Conservation (phyloP, 2,113 vertebrate genomes). For the Excalfactoria chinensis region DNA sequence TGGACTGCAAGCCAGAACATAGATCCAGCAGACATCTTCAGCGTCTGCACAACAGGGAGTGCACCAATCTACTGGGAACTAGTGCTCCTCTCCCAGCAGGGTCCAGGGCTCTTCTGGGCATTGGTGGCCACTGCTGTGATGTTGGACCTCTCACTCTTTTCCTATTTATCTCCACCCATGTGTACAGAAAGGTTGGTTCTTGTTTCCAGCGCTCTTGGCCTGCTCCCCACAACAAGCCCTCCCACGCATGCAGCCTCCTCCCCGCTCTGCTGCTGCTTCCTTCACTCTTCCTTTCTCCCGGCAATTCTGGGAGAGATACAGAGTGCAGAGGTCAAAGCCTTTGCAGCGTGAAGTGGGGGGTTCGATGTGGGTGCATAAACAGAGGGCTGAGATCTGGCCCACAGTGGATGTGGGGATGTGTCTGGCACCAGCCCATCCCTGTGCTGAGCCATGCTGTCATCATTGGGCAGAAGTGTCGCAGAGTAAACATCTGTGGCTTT, state of each 20-base stretch:
- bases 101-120: not conserved
- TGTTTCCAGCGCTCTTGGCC: not conserved
- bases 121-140: not conserved
- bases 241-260: slow-evolving; percentile 4
- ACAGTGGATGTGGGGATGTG: not conserved
- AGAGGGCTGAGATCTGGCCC: not conserved
- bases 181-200: not conserved
- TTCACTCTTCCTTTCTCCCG: slow-evolving; percentile 60
- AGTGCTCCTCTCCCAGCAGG: not conserved
- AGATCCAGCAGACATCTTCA: slow-evolving; percentile 21
- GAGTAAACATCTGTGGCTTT: not conserved
- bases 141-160: not conserved
- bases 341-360: not conserved
- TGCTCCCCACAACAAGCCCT: not conserved
- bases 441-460: not conserved
- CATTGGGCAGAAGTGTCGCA: not conserved
- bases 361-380: not conserved
- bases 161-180: not conserved
- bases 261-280: slow-evolving; percentile 37
- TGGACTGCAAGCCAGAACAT: not conserved
- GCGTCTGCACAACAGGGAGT: not conserved
- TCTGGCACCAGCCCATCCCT: not conserved
- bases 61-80: not conserved
- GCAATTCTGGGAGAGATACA: slow-evolving; percentile 38
- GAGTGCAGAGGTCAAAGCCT: slow-evolving; percentile 50